Evolutionary conservation across 2,113 vertebrate genomes (phyloP), one percentile per base, ranked within the genome.

Genomic region (Pyxicephalus adspersus): DNA sequence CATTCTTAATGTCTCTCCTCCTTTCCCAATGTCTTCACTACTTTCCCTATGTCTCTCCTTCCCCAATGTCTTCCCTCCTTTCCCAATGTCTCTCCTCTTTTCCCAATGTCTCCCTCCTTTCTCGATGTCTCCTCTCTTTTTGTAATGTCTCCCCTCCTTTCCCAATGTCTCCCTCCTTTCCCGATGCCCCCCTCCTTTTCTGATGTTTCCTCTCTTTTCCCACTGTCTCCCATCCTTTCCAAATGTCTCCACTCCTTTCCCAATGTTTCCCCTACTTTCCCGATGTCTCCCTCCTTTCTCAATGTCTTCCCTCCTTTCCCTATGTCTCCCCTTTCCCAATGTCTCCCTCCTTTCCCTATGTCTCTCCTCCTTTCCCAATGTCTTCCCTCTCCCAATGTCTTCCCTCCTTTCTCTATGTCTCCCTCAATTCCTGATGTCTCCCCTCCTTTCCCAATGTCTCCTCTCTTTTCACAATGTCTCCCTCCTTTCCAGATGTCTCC

Each of bases 131-230:
- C 83, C 79, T 2, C 13, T 51, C 64, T 55, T 84, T 82, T 87
- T 83, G 84, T 83, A 81, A 6, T 23, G 7, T 11, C 81, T 76
- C 86, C 87, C 83, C 86, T 84, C 80, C 72, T 83, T 61, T 84
- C 80, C n/a, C n/a, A n/a, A n/a, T n/a, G n/a, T n/a, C n/a, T n/a
- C n/a, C n/a, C n/a, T n/a, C n/a, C n/a, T n/a, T n/a, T n/a, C n/a
- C n/a, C n/a, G n/a, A n/a, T n/a, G n/a, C n/a, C n/a, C n/a, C n/a
- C n/a, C n/a, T n/a, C 83, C 50, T 84, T 60, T 86, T 84, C 81
- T 83, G 84, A 83, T 86, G 83, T 50, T 51, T 85, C 83, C 84
- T 75, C 84, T 83, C 84, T 87, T 72, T 34, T 45, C 84, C 84
- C 79, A 1, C 54, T 7, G 17, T n/a, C 6, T 17, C 26, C 31